Percentiles rank a stretch among this genome's conserved stretches.
These are phyloP conservation scores for Rhyzopertha dominica DNA, from an alignment of 1,140 invertebrate genomes.

Conservation along the genomic window DNA sequence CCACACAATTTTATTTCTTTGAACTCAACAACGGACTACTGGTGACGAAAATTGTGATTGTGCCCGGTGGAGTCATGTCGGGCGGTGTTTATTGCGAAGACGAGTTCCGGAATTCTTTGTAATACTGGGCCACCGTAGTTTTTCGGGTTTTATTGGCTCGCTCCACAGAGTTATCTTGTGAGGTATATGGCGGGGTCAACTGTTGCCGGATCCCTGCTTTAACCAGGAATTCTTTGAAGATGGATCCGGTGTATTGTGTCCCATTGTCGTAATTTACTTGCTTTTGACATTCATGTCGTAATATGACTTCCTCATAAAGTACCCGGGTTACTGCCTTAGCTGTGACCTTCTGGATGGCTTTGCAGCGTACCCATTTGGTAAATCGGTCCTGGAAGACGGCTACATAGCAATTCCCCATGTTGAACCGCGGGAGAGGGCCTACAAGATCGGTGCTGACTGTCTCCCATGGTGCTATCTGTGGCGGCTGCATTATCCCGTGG, in stretches of 20 bases:
- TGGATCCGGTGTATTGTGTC: constrained; percentile 30
- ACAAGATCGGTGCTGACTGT: constrained; percentile 36
- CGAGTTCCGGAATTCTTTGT: constrained; percentile 19
- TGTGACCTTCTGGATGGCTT: constrained; percentile 22
- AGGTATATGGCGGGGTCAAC: constrained; percentile 39
- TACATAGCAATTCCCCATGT: constrained; percentile 29
- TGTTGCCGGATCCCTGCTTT: constrained; percentile 10
- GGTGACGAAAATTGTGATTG: too few relatives aligned
- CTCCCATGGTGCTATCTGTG: constrained; percentile 10
- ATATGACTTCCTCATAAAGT: constrained; percentile 30
- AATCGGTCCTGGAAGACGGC: constrained; percentile 30
- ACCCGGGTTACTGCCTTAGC: constrained; percentile 25
- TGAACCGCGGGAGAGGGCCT: constrained; percentile 25
- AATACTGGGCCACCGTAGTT: constrained; percentile 32
- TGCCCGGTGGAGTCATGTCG: constrained; percentile 1
- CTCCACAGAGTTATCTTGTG: constrained; percentile 43
- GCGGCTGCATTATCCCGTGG: too few relatives aligned
- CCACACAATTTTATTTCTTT: too few relatives aligned
- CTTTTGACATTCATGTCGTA: constrained; percentile 30
- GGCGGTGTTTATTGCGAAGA: constrained; percentile 17
- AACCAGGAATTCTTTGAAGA: background rate
- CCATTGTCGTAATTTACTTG: constrained; percentile 43
- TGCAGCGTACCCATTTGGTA: constrained; percentile 16
- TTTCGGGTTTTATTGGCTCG: constrained; percentile 41
- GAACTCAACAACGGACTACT: too few relatives aligned